A percentile compares a stretch with the other conserved stretches of the same genome.
Evolutionary conservation across 2,888 invertebrate genomes (phyloP).

Genomic region (Anodontia alba): DNA sequence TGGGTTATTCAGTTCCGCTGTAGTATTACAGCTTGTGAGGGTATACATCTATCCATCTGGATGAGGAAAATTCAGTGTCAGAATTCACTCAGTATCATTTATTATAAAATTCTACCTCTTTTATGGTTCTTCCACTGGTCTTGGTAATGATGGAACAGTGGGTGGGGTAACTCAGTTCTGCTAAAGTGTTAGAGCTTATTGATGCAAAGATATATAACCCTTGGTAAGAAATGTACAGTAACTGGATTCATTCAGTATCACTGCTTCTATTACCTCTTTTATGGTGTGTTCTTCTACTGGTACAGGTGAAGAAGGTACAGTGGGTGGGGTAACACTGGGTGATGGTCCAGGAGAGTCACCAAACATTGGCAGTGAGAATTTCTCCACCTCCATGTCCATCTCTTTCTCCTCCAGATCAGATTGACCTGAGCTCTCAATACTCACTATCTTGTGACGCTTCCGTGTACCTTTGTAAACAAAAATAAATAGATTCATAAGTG

Average conservation of each 20-base stretch:
- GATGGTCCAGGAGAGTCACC: slow-evolving; percentile 80
- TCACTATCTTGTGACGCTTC: slow-evolving; percentile 48
- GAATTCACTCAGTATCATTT: too few species aligned
- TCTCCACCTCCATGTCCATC: slow-evolving; percentile 56
- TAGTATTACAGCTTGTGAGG: too few species aligned
- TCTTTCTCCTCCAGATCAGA: slow-evolving; percentile 63
- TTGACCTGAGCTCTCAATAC: slow-evolving; percentile 47
- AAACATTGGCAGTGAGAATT: slow-evolving; percentile 76
- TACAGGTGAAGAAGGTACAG: slow-evolving; percentile 57
- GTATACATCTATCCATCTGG: too few species aligned
- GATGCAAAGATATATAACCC: too few species aligned
- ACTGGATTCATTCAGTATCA: too few species aligned
- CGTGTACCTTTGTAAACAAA: not conserved
- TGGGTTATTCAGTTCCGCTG: too few species aligned
- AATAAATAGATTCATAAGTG: too few species aligned
- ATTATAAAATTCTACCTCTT: too few species aligned
- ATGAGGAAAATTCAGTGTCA: too few species aligned
- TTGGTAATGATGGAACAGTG: slow-evolving; percentile 59
- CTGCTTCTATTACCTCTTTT: not conserved
- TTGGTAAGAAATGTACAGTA: too few species aligned
- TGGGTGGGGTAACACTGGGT: slow-evolving; percentile 73
- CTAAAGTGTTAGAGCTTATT: too few species aligned
- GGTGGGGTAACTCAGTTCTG: slow-evolving; percentile 72
- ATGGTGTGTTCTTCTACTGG: not conserved
- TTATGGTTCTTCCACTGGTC: not conserved